A percentile compares a stretch with the other conserved stretches of the same genome.
Evolutionary conservation across 1,140 invertebrate genomes (phyloP).

Genomic region (Tetramorium alpestre): DNA sequence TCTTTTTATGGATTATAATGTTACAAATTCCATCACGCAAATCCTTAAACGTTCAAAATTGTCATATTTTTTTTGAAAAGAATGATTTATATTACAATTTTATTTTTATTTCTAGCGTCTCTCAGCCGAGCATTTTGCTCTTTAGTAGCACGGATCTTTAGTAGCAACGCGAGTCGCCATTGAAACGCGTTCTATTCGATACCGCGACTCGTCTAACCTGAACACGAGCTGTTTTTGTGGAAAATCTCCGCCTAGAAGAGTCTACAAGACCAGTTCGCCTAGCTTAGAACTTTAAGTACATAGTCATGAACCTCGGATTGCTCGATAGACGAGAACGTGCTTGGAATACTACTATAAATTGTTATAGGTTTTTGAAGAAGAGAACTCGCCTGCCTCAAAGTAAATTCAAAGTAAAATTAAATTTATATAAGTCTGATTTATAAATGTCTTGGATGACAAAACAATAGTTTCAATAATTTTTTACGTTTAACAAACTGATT

Average conservation of each 20-base stretch:
- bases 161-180: conserved; percentile 38
- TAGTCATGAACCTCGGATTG: conserved; percentile 71
- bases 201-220: conserved; percentile 68
- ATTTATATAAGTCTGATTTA: neutral
- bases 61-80: neutral
- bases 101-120: neutral
- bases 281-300: conserved; percentile 69
- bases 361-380: conserved; percentile 64
- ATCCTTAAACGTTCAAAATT: neutral
- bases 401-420: conserved; percentile 55
- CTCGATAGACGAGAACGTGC: conserved; percentile 56
- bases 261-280: conserved; percentile 66
- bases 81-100: neutral
- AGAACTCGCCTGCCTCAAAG: conserved; percentile 53
- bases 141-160: neutral
- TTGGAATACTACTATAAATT: conserved; percentile 53
- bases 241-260: conserved; percentile 54
- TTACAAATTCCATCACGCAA: neutral
- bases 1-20: neutral
- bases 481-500: neutral
- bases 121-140: neutral
- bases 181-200: conserved; percentile 37
- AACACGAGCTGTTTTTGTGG: conserved; percentile 53
- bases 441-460: neutral
- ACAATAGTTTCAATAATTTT: neutral